Evolutionary conservation across 2,113 vertebrate species (phyloP).

Genomic region (Pedetes capensis): DNA sequence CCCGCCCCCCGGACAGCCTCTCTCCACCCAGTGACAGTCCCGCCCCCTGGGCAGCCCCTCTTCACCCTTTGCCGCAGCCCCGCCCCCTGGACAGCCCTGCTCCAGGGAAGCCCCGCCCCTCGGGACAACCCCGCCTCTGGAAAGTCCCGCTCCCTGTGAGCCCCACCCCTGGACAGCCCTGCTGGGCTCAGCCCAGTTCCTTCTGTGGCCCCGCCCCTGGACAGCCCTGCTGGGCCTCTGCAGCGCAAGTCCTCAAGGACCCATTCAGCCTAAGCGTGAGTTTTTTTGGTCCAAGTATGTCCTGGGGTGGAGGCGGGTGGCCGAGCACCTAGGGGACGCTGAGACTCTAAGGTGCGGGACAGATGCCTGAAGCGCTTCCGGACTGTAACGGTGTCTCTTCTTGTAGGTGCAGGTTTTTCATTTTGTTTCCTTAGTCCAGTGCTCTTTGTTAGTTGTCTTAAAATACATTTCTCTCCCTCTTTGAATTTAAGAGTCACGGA

Average conservation of each 20-base stretch:
- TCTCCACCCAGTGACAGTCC: too few species aligned
- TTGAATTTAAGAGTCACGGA: neutral
- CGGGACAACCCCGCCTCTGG: fast-evolving
- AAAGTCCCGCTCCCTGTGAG: fast-evolving
- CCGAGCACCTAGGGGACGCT: neutral
- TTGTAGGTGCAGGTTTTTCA: neutral
- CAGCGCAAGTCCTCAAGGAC: fast-evolving
- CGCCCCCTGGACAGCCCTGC: fast-evolving
- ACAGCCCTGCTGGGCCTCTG: fast-evolving
- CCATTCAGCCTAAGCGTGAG: fast-evolving
- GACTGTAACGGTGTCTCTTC: too few species aligned
- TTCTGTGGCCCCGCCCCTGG: neutral
- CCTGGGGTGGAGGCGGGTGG: neutral
- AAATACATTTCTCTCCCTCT: neutral
- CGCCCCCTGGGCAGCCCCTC: too few species aligned
- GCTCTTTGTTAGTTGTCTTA: neutral
- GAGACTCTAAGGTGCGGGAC: neutral
- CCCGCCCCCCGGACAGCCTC: neutral
- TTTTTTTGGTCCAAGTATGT: neutral
- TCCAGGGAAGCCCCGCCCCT: neutral
- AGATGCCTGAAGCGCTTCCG: fast-evolving
- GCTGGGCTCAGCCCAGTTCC: too few species aligned
- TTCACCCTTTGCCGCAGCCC: neutral
- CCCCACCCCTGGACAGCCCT: fast-evolving
- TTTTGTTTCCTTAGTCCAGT: neutral